These are phyloP conservation scores for Colistium nudipinnis DNA, from an alignment of 2,113 vertebrate genomes.

Conservation along the genomic window DNA sequence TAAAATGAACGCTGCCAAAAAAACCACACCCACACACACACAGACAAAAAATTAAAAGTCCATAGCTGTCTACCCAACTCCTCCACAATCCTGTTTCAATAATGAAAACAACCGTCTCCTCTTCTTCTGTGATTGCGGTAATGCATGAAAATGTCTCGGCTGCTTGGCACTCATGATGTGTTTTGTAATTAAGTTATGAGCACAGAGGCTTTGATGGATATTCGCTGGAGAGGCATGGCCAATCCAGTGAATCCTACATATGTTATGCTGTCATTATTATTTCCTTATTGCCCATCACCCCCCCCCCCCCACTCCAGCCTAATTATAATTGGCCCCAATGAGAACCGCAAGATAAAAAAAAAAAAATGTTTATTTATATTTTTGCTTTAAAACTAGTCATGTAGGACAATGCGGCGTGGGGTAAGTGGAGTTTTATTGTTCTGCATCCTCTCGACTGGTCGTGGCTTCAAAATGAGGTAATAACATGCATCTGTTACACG, in stretches of 20 bases:
- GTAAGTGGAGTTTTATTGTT: neutral
- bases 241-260: slow-evolving; percentile 33
- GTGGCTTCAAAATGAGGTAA: too few species aligned
- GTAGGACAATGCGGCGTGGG: neutral
- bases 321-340: slow-evolving; percentile 50
- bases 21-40: neutral
- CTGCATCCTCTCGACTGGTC: too few species aligned
- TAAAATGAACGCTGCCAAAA: slow-evolving; percentile 24
- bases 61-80: slow-evolving; percentile 4
- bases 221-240: slow-evolving; percentile 34
- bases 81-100: slow-evolving; percentile 36
- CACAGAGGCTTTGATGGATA: slow-evolving; percentile 48
- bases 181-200: slow-evolving; percentile 62
- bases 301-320: neutral
- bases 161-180: slow-evolving; percentile 42
- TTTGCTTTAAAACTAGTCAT: neutral
- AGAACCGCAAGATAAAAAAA: slow-evolving; percentile 11
- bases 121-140: slow-evolving; percentile 9
- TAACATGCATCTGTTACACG: too few species aligned
- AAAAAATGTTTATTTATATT: slow-evolving; percentile 7
- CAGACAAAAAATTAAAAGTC: neutral
- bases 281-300: slow-evolving; percentile 33
- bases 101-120: slow-evolving; percentile 43
- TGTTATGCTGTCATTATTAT: slow-evolving; percentile 37
- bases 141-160: slow-evolving; percentile 36